A percentile compares a stretch with the other conserved stretches of the same genome.
Evolutionary conservation across 2,888 invertebrate genomes (phyloP).

Genomic region (Sphecodes monilicornis): DNA sequence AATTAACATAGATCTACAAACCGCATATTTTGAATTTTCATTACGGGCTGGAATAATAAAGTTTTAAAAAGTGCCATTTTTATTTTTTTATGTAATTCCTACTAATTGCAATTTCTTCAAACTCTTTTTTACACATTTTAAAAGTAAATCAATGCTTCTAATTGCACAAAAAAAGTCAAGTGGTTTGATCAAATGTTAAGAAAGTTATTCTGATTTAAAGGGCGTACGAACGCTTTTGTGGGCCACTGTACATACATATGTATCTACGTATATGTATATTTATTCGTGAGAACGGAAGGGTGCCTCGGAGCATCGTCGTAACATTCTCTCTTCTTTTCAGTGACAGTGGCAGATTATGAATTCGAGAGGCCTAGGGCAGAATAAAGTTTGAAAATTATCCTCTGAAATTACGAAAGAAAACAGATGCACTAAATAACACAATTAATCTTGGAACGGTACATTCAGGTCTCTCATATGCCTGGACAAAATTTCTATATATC

Average conservation of each 20-base stretch:
- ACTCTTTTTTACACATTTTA: too few relatives aligned
- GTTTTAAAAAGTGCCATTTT: too few relatives aligned
- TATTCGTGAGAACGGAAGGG: slow-evolving; percentile 44
- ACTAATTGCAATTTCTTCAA: too few relatives aligned
- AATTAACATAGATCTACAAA: too few relatives aligned
- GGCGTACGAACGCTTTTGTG: too few relatives aligned
- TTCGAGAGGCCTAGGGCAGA: neutral
- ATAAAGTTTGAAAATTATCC: neutral
- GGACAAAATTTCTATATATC: neutral
- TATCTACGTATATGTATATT: slow-evolving; percentile 25
- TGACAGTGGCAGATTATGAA: neutral
- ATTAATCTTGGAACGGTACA: neutral
- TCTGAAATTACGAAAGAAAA: neutral
- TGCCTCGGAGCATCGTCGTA: slow-evolving; percentile 49
- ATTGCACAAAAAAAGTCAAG: too few relatives aligned
- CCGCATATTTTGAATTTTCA: too few relatives aligned
- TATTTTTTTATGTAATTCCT: too few relatives aligned
- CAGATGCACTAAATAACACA: neutral
- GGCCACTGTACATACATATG: neutral
- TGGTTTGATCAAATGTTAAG: too few relatives aligned
- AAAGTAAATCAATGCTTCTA: too few relatives aligned
- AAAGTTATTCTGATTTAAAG: too few relatives aligned
- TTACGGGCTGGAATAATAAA: too few relatives aligned
- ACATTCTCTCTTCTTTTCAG: slow-evolving; percentile 9
- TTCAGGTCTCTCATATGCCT: neutral